Evolutionary conservation across 1,140 invertebrate species (phyloP).

Genomic region (Zaprionus kolodkinae): DNA sequence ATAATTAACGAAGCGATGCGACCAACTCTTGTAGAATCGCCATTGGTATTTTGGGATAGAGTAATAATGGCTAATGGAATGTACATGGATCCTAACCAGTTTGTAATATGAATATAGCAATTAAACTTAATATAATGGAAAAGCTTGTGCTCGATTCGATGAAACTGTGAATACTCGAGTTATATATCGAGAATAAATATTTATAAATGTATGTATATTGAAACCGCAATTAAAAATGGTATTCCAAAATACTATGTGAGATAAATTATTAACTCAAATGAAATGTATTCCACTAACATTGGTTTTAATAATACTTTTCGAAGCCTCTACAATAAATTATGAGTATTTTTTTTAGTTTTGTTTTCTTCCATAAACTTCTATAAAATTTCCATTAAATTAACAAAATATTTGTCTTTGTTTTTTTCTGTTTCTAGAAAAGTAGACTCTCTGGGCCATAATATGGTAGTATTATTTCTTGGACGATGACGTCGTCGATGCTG

Average conservation of each 20-base stretch:
- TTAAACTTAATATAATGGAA: constrained; percentile 23
- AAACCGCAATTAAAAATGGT: constrained; percentile 41
- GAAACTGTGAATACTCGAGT: constrained; percentile 14
- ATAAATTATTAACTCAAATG: constrained; percentile 22
- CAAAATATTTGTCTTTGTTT: constrained; percentile 36
- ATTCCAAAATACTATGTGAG: constrained; percentile 3
- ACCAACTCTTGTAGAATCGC: constrained; percentile 19
- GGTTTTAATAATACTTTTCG: constrained; percentile 25
- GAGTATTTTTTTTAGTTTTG: constrained; percentile 40
- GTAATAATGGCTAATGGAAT: not conserved
- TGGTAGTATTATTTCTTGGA: constrained; percentile 85
- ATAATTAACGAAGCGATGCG: constrained; percentile 32
- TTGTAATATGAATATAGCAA: constrained; percentile 13
- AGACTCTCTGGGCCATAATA: constrained; percentile 23
- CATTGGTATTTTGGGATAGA: constrained; percentile 4
- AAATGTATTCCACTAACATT: constrained; percentile 15
- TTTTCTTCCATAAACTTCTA: constrained; percentile 63
- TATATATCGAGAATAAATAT: not conserved
- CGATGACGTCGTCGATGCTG: constrained; percentile 59
- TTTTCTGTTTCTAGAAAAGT: constrained; percentile 20
- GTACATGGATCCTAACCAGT: constrained; percentile 33
- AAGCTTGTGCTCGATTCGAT: constrained; percentile 33
- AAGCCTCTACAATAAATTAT: constrained; percentile 35
- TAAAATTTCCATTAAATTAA: constrained; percentile 53
- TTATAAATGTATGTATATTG: constrained; percentile 6